Percentiles rank a stretch among this genome's conserved stretches.
These are phyloP conservation scores for Lagopus muta DNA, from an alignment of 2,113 vertebrate species.

Conservation along the genomic window DNA sequence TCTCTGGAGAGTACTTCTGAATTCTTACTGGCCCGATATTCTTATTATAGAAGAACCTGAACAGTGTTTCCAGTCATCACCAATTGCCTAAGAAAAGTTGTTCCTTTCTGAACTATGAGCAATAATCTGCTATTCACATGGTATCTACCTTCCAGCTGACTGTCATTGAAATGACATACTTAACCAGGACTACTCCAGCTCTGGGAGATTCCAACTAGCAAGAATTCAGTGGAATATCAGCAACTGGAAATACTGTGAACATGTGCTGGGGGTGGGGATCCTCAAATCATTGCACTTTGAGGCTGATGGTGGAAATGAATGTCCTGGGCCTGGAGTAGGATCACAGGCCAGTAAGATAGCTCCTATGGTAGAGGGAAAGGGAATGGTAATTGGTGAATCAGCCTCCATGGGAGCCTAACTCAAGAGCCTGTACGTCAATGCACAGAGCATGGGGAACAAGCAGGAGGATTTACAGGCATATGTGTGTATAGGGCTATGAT, in stretches of 20 bases:
- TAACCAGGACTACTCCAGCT: neutral
- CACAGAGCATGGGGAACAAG: too few species aligned
- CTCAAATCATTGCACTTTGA: too few species aligned
- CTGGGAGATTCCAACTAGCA: neutral
- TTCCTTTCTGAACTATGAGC: neutral
- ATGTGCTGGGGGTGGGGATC: neutral
- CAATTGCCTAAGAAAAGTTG: neutral
- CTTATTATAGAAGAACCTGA: neutral
- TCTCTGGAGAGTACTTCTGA: neutral
- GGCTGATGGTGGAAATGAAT: too few species aligned
- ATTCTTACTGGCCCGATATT: neutral
- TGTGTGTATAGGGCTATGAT: too few species aligned
- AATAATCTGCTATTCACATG: neutral
- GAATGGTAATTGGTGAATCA: too few species aligned
- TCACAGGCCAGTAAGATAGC: too few species aligned
- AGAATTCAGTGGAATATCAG: neutral
- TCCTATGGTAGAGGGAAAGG: too few species aligned
- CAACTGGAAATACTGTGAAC: neutral
- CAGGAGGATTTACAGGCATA: too few species aligned
- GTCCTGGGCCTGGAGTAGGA: too few species aligned
- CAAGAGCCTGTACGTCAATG: too few species aligned
- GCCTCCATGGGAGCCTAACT: too few species aligned
- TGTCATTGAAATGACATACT: neutral
- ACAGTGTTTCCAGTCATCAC: neutral
- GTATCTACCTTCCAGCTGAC: neutral